phyloP scores from a whole-genome alignment of 37 sponge, comb jelly and placozoan species.

The Chondrosia reniformis region DNA sequence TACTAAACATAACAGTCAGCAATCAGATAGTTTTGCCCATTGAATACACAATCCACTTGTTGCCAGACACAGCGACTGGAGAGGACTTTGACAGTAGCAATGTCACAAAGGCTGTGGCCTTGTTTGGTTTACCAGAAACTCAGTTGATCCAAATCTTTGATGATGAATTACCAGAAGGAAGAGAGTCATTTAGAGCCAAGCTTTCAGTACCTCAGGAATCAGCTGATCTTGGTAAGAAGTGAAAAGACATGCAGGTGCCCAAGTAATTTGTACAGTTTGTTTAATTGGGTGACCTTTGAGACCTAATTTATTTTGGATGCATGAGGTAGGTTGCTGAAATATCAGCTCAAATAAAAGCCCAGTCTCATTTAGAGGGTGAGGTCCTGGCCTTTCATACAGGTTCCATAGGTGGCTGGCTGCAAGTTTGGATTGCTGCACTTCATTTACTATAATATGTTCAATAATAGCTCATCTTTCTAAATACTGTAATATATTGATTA shows the following conservation, averaged over 20 bases:
- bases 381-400: not conserved
- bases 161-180: not conserved
- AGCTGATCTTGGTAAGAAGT: conserved; percentile 12
- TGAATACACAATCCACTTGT: not conserved
- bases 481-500: no score
- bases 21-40: not conserved
- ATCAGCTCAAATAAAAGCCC: no score
- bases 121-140: not conserved
- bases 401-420: not conserved
- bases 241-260: no score
- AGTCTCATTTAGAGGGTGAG: not conserved
- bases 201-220: not conserved
- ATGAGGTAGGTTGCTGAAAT: no score
- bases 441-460: no score
- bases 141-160: not conserved
- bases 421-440: no score
- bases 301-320: no score
- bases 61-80: not conserved
- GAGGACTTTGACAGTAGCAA: not conserved
- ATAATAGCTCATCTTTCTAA: no score
- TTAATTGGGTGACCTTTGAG: no score
- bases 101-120: not conserved
- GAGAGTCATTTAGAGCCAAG: not conserved
- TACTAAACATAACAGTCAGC: not conserved
- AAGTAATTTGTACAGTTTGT: no score